These are phyloP conservation scores for Mionectes olivaceus DNA, from an alignment of 2,797 vertebrate genomes.

Conservation along the genomic window DNA sequence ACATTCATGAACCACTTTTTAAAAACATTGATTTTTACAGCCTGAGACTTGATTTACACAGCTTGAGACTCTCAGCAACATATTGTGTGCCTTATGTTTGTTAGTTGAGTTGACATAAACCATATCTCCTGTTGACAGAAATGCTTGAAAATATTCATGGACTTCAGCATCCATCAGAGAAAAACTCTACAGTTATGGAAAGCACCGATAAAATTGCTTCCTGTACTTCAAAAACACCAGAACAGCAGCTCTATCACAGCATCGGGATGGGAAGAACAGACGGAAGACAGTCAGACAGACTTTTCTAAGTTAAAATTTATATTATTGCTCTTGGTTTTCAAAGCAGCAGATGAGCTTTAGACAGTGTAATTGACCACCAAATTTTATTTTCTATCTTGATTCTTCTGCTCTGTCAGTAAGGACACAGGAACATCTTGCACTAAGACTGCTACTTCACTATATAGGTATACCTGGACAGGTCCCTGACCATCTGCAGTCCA, in stretches of 20 bases:
- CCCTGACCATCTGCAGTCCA: neutral
- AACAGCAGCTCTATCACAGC: neutral
- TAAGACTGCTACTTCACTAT: neutral
- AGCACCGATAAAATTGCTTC: conserved; percentile 68
- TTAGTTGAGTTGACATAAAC: conserved; percentile 63
- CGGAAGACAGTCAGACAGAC: neutral
- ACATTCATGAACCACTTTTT: neutral
- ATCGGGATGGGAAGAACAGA: conserved; percentile 5
- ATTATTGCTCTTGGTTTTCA: neutral
- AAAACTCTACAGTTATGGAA: conserved; percentile 47
- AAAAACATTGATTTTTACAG: conserved; percentile 7
- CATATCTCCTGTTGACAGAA: conserved; percentile 56
- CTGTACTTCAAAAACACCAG: conserved; percentile 50
- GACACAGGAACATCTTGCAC: neutral
- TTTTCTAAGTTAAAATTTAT: neutral
- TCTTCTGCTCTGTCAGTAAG: neutral
- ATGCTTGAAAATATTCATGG: conserved; percentile 57
- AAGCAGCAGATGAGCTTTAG: neutral
- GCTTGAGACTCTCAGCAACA: conserved; percentile 44
- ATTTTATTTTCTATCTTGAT: neutral
- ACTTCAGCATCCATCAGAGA: conserved; percentile 53
- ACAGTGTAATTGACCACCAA: neutral
- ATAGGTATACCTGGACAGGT: neutral
- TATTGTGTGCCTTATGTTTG: conserved; percentile 67
- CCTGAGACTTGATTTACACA: neutral